Conservation (phyloP, 2,888 invertebrate species). For the Cryptophagus acutangulus region DNA sequence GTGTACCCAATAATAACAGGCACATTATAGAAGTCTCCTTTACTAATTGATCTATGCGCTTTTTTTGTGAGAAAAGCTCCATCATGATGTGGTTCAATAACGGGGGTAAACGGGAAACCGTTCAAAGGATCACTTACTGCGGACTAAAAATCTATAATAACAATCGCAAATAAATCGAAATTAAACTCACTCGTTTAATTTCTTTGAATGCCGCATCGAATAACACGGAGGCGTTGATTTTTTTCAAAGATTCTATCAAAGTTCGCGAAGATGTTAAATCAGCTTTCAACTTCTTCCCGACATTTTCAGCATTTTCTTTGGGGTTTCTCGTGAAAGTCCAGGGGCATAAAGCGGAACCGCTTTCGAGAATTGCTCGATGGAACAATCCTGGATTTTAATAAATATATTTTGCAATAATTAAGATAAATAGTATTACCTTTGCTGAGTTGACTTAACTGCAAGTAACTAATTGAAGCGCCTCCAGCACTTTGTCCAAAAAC, state of each 20-base stretch:
- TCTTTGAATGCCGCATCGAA: no score
- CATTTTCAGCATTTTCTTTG: neutral
- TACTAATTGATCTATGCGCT: neutral
- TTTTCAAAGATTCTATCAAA: neutral
- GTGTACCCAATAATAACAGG: neutral
- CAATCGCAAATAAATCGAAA: no score
- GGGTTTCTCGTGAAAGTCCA: slow-evolving; percentile 3
- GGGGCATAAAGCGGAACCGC: neutral
- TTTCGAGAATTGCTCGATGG: neutral
- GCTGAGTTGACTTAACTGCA: neutral
- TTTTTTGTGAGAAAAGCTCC: neutral
- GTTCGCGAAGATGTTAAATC: neutral
- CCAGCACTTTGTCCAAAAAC: slow-evolving; percentile 1
- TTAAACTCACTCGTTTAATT: no score
- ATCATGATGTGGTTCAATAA: neutral
- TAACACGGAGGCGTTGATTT: no score
- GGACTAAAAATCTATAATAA: neutral
- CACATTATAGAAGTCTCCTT: neutral
- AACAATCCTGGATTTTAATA: no score
- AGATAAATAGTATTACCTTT: no score
- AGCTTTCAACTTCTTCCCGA: neutral
- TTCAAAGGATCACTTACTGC: neutral
- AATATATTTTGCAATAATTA: no score
- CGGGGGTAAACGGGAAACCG: slow-evolving; percentile 1
- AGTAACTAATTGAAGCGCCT: neutral